phyloP scores from a whole-genome alignment of 2,797 vertebrate genomes.

The Halcyon badia region DNA sequence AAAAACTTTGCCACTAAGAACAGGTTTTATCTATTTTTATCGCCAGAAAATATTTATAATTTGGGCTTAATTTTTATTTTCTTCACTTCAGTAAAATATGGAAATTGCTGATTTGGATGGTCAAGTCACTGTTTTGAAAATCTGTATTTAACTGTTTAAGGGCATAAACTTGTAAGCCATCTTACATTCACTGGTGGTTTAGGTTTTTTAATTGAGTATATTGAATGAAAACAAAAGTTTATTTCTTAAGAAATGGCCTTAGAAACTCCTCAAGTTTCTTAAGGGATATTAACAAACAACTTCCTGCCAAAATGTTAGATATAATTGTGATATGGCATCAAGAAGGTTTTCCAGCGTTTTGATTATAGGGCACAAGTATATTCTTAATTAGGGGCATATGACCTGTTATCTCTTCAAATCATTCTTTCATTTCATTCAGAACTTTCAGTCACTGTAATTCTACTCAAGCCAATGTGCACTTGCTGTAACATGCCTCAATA shows the following conservation, averaged over 20 bases:
- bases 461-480: background rate
- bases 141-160: background rate
- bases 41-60: background rate
- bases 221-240: background rate
- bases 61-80: background rate
- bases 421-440: background rate
- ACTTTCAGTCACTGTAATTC: background rate
- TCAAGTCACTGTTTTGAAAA: background rate
- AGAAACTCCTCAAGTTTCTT: background rate
- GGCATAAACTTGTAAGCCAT: background rate
- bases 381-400: background rate
- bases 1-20: background rate
- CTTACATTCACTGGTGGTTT: background rate
- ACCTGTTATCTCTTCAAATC: background rate
- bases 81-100: background rate
- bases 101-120: background rate
- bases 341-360: background rate
- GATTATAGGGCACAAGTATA: accelerated
- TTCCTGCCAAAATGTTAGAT: background rate
- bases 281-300: background rate
- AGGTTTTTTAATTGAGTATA: background rate
- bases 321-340: background rate
- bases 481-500: background rate
- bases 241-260: background rate
- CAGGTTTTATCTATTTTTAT: background rate